phyloP scores from a whole-genome alignment of 2,113 vertebrate species.

The Oryzias celebensis region DNA sequence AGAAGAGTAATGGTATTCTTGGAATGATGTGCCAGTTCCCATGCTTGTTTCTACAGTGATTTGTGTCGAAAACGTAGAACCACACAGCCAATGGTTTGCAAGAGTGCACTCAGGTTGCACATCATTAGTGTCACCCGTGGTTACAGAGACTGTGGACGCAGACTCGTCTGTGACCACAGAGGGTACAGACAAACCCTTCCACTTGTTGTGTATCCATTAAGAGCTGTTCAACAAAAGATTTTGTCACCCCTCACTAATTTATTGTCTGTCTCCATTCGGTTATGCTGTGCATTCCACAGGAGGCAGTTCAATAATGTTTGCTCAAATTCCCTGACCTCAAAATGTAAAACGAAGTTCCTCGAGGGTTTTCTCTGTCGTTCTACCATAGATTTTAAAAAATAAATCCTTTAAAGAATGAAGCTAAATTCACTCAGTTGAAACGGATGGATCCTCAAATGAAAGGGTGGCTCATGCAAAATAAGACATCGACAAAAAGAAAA shows the following conservation, averaged over 20 bases:
- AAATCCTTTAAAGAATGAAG: constrained; percentile 20
- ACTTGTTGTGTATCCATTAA: constrained; percentile 60
- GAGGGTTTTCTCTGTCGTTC: constrained; percentile 14
- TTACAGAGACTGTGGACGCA: constrained; percentile 57
- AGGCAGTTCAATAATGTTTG: constrained; percentile 65
- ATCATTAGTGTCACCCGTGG: constrained; percentile 67
- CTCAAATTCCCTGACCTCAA: constrained; percentile 49
- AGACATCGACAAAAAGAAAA: constrained; percentile 2
- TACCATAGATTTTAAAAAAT: constrained; percentile 41
- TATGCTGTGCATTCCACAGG: constrained; percentile 51
- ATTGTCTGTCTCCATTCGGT: constrained; percentile 58
- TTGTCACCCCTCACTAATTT: constrained; percentile 66
- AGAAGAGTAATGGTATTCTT: constrained; percentile 7
- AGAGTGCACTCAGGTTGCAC: constrained; percentile 61
- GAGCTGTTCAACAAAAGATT: constrained; percentile 61
- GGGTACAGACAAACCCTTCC: constrained; percentile 41
- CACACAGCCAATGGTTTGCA: constrained; percentile 52
- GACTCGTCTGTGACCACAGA: constrained; percentile 54
- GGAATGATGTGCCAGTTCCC: constrained; percentile 37
- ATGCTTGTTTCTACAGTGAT: constrained; percentile 51
- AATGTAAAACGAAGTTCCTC: constrained; percentile 49
- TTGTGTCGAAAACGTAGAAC: constrained; percentile 54
- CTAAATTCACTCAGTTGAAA: constrained; percentile 13
- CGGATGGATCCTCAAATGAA: constrained; percentile 36
- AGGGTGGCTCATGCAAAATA: constrained; percentile 56